Evolutionary conservation across 2,888 invertebrate species (phyloP).

Genomic region (Rhimphoctona megacephalus): DNA sequence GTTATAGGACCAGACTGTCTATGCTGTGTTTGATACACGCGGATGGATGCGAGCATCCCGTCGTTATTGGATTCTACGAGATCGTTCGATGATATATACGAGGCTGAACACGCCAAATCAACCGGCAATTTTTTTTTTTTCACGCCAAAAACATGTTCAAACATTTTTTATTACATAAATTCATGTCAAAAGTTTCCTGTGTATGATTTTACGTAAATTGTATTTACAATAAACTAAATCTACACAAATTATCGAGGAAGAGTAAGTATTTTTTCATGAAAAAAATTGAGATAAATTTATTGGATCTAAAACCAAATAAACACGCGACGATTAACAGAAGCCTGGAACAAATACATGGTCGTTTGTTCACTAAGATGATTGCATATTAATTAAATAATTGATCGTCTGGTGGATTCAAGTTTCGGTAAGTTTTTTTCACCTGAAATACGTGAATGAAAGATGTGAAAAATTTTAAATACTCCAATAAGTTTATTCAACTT

Average conservation of each 20-base stretch:
- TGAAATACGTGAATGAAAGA: background rate
- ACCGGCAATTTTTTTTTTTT: background rate
- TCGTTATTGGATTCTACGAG: constrained; percentile 67
- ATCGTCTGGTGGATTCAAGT: background rate
- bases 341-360: background rate
- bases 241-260: background rate
- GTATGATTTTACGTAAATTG: background rate
- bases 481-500: too few relatives aligned
- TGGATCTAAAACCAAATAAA: too few relatives aligned
- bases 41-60: constrained; percentile 45
- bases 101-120: background rate
- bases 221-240: background rate
- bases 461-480: background rate
- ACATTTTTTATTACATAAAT: background rate
- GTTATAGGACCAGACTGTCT: background rate
- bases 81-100: constrained; percentile 52
- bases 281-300: too few relatives aligned
- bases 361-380: background rate
- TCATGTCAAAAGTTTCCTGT: background rate
- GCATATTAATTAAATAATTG: background rate
- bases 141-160: background rate
- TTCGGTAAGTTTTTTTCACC: background rate
- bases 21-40: constrained; percentile 32
- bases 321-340: too few relatives aligned
- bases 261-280: background rate